These are phyloP conservation scores for Siphamia tubifer DNA, from an alignment of 2,113 vertebrate genomes.

Conservation along the genomic window DNA sequence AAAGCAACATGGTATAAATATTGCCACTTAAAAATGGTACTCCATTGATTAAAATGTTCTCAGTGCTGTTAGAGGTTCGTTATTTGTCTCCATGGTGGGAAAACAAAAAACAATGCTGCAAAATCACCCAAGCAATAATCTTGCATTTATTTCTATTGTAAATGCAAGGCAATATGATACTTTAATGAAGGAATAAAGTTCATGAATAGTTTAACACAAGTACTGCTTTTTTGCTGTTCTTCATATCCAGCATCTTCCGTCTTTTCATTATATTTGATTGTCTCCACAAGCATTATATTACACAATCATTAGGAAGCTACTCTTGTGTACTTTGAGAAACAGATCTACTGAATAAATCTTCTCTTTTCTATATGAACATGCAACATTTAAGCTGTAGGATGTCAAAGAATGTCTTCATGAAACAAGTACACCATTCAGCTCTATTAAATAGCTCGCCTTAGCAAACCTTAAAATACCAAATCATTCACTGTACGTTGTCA, in stretches of 20 bases:
- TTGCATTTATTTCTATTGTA: neutral
- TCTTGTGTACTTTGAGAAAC: neutral
- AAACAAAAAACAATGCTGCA: neutral
- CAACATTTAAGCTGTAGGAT: neutral
- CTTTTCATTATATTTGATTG: too few species aligned
- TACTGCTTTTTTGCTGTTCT: too few species aligned
- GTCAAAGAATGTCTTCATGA: neutral
- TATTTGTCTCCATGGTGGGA: neutral
- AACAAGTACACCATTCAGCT: neutral
- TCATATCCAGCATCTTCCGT: too few species aligned
- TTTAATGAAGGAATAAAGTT: too few species aligned
- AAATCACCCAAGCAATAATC: neutral
- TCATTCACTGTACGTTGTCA: conserved; percentile 20
- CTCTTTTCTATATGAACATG: neutral
- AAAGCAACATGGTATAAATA: conserved; percentile 1
- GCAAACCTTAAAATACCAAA: conserved; percentile 1
- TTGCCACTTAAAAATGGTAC: neutral
- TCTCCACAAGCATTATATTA: neutral
- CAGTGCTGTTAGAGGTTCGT: neutral
- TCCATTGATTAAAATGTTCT: conserved; percentile 6
- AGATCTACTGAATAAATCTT: neutral
- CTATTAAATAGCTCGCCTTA: neutral
- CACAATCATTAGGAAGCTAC: neutral
- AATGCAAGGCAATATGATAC: too few species aligned
- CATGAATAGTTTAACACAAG: too few species aligned